These are phyloP conservation scores for Cyrtodaria siliqua DNA, from an alignment of 2,888 invertebrate species.

Conservation along the genomic window DNA sequence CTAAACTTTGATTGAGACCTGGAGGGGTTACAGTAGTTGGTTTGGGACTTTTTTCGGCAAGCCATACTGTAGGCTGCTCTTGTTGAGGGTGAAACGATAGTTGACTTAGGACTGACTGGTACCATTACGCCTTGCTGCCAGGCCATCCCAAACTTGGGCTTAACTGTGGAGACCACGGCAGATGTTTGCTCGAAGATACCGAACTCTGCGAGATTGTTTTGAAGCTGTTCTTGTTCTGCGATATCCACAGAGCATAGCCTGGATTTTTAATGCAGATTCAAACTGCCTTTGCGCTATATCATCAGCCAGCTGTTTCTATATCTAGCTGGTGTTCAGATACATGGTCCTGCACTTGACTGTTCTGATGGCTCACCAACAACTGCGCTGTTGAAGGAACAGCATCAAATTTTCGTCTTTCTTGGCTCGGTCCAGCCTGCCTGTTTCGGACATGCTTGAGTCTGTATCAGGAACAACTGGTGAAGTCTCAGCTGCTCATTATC, in stretches of 20 bases:
- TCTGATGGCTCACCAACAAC: conserved; percentile 34
- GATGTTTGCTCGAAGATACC: no score
- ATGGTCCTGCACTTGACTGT: conserved; percentile 25
- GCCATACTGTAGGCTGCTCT: not conserved
- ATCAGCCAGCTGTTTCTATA: conserved; percentile 6
- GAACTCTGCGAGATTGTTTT: no score
- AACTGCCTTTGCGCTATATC: not conserved
- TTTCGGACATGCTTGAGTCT: conserved; percentile 33
- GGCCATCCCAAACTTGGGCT: no score
- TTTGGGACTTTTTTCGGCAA: not conserved
- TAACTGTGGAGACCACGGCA: no score
- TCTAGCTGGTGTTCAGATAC: conserved; percentile 8
- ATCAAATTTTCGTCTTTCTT: conserved; percentile 40
- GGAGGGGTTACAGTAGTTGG: no score
- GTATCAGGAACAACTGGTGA: conserved; percentile 35
- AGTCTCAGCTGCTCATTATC: conserved; percentile 41
- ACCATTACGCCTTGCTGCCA: no score
- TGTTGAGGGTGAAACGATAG: no score
- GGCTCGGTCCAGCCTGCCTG: conserved; percentile 6
- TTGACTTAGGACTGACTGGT: no score
- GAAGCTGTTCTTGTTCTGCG: no score
- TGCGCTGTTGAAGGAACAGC: conserved; percentile 46
- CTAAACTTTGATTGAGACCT: no score
- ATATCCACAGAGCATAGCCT: not conserved
- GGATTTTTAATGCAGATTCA: not conserved